Evolutionary conservation across 2,797 vertebrate species (phyloP).

Genomic region (Selene dorsalis): DNA sequence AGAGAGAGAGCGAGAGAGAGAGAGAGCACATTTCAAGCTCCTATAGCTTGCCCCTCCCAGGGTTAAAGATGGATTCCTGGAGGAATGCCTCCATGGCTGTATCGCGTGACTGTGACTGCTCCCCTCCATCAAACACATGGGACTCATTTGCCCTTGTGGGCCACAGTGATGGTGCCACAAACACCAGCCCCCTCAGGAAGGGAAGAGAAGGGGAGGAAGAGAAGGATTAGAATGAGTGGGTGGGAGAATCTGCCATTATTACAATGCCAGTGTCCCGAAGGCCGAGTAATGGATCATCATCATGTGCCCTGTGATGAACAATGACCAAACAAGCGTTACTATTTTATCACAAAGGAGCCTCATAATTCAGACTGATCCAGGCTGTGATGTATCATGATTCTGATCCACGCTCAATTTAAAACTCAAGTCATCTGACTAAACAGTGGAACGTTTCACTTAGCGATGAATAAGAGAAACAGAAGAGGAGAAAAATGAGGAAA

Average conservation of each 20-base stretch:
- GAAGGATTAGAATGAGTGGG: slow-evolving; percentile 56
- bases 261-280: slow-evolving; percentile 65
- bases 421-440: slow-evolving; percentile 44
- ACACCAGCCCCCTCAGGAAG: slow-evolving; percentile 75
- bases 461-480: slow-evolving; percentile 33
- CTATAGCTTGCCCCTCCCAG: slow-evolving; percentile 62
- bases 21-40: slow-evolving; percentile 55
- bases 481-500: slow-evolving; percentile 17
- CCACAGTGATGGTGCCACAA: slow-evolving; percentile 83
- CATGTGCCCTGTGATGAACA: slow-evolving; percentile 59
- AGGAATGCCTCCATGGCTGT: slow-evolving; percentile 80
- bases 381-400: slow-evolving; percentile 45
- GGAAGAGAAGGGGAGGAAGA: slow-evolving; percentile 56
- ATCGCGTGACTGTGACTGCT: slow-evolving; percentile 83
- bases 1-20: slow-evolving; percentile 12
- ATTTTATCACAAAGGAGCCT: slow-evolving; percentile 58
- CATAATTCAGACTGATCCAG: slow-evolving; percentile 57
- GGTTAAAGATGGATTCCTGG: slow-evolving; percentile 81
- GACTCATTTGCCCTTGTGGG: slow-evolving; percentile 83
- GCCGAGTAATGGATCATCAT: slow-evolving; percentile 68
- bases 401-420: slow-evolving; percentile 49
- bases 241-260: slow-evolving; percentile 52
- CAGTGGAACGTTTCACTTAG: slow-evolving; percentile 29
- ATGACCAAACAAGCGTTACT: slow-evolving; percentile 65
- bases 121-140: slow-evolving; percentile 84